These are phyloP conservation scores for Drosophila limbata DNA, from an alignment of 2,888 invertebrate species.

Conservation along the genomic window DNA sequence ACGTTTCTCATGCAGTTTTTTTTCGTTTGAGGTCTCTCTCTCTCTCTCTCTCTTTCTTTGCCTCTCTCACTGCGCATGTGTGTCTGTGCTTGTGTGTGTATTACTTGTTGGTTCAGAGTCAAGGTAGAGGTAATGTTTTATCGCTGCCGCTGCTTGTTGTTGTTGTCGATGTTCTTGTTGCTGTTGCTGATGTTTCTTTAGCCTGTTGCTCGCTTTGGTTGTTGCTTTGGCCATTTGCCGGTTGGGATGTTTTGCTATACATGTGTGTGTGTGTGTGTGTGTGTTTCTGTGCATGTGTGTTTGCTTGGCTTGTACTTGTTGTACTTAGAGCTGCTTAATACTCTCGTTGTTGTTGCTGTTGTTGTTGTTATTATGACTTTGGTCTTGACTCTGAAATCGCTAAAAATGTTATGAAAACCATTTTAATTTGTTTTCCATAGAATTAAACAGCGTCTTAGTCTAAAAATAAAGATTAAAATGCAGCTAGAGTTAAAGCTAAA, in stretches of 20 bases:
- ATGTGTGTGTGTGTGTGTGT: constrained; percentile 12
- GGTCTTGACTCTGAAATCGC: constrained; percentile 77
- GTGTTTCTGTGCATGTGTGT: constrained; percentile 34
- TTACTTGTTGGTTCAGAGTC: constrained; percentile 83
- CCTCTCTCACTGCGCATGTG: constrained; percentile 9
- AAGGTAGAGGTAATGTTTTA: constrained; percentile 84
- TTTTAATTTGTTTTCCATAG: constrained; percentile 5
- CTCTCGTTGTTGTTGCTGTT: constrained; percentile 28
- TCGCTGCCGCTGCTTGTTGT: constrained; percentile 37
- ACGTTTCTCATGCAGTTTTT: constrained; percentile 82
- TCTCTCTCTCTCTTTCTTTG: neutral
- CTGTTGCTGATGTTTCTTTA: constrained; percentile 40
- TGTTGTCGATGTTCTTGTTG: constrained; percentile 33
- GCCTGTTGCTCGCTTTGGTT: constrained; percentile 54
- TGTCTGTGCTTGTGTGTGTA: constrained; percentile 26
- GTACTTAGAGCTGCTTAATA: constrained; percentile 68
- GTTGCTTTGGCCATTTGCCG: constrained; percentile 79
- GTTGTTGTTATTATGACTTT: constrained; percentile 53
- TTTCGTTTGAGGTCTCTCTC: neutral
- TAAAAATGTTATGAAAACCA: constrained; percentile 38
- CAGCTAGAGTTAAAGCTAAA: neutral
- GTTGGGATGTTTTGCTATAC: constrained; percentile 67
- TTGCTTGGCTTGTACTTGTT: constrained; percentile 67
- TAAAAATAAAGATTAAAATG: neutral
- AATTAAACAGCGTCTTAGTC: neutral